Base-by-base conservation (phyloP, 2,888 invertebrate genomes). In the Watsonalla binaria region DNA sequence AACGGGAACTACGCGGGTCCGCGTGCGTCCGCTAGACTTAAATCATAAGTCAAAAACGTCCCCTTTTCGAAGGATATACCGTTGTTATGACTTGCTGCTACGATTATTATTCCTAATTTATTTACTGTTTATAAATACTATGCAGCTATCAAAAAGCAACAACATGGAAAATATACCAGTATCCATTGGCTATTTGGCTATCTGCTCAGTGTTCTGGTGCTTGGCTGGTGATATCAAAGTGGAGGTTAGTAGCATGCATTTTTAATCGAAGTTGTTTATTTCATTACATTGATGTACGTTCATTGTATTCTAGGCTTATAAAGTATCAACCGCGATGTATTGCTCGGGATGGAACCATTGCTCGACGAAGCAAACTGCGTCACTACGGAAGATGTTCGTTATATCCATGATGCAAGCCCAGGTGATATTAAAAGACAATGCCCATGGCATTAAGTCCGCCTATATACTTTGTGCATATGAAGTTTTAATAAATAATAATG, bases 171-270 rank as follows among this genome's bases (percentile, higher is more conserved):
- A 14, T 37, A 8, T 49, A 9, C 11, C 37, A 9, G 7, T 8
- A 6, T 14, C 15, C 5, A 5, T 15, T 8, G 7, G 5, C 6
- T 7, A 6, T 14, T 9, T 49, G 15, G 6, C 37, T 7, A 37
- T 0, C 7, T 7, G 14, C 5, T 80, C 77, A 0, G 65, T 76
- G 42, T 66, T 74, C 56, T 64, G 79, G 70, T 79, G 78, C 72
- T 78, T 72, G 50, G 72, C 78, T 24, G 80, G 80, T 2, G 78
- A 81, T 50, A 65, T 80, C 33, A 78, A 80, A 4, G 63, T 77
- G 5, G 80, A 79, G 66, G 79, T 73, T 57, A 54, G 55, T 13
- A 34, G 8, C 11, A 9, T 4, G 13, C 5, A 13, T 5, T 9
- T 6, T 5, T n/a, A 13, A n/a, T 8, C 0, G 2, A 11, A 13